Conservation (phyloP, 1,140 invertebrate genomes). For the Pogonus chalceus region DNA sequence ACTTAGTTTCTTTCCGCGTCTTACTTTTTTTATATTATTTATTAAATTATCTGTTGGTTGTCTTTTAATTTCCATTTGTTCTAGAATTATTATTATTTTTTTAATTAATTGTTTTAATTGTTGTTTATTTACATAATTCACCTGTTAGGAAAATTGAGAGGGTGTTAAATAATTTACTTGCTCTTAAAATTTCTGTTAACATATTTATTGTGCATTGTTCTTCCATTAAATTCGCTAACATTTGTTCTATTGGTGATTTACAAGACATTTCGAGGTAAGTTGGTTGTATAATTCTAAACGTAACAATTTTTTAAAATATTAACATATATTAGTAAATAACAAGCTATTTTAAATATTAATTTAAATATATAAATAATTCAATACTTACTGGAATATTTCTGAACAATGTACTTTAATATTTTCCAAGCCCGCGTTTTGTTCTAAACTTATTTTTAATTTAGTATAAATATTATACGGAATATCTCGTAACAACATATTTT, state of each 20-base stretch:
- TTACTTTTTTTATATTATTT: background rate
- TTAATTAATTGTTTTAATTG: no score
- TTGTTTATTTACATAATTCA: background rate
- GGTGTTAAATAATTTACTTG: conserved; percentile 1
- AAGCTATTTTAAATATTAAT: no score
- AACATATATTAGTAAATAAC: no score
- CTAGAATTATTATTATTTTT: no score
- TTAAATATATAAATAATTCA: background rate
- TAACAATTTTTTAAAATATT: no score
- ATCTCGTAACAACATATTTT: no score
- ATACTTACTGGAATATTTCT: background rate
- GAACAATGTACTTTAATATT: background rate
- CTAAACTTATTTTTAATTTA: no score
- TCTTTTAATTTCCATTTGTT: background rate
- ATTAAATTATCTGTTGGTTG: background rate
- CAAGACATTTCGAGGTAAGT: no score
- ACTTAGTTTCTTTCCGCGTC: background rate
- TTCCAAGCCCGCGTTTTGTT: background rate
- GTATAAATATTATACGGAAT: no score
- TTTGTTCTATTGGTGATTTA: background rate
- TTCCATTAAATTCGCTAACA: background rate
- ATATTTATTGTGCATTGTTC: background rate
- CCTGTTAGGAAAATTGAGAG: background rate
- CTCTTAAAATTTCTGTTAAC: background rate
- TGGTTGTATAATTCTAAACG: no score